Evolutionary conservation across 2,888 invertebrate genomes (phyloP).

Genomic region (Thumatha senex): DNA sequence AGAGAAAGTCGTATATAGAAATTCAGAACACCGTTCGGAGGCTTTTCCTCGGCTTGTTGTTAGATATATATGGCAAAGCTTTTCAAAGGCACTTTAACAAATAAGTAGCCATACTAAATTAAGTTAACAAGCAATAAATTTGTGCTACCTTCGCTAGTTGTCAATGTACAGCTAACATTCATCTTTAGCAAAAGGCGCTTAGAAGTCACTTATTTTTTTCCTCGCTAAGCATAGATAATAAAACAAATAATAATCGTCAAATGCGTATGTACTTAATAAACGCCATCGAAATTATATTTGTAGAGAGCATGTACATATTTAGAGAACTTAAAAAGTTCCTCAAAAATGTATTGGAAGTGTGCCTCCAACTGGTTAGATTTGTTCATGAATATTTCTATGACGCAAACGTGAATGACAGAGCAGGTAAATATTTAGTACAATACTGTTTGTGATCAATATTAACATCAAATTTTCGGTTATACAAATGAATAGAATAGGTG

Average conservation of each 20-base stretch:
- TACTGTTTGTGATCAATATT: no score
- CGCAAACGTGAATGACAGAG: no score
- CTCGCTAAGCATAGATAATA: background rate
- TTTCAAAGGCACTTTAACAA: slow-evolving; percentile 1
- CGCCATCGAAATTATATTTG: slow-evolving; percentile 40
- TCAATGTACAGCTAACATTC: background rate
- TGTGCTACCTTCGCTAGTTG: no score
- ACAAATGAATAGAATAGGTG: no score
- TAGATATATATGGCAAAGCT: background rate
- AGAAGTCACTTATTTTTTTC: background rate
- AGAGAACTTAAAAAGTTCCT: slow-evolving; percentile 13
- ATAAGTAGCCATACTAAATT: background rate
- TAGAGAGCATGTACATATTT: slow-evolving; percentile 30
- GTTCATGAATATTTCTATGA: slow-evolving; percentile 22
- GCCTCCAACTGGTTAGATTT: slow-evolving; percentile 2
- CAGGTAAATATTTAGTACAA: no score
- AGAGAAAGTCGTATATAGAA: no score
- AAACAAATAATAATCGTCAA: slow-evolving; percentile 22
- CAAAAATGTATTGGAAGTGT: slow-evolving; percentile 15
- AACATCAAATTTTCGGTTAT: no score
- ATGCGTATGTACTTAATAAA: slow-evolving; percentile 10
- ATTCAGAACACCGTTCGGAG: background rate
- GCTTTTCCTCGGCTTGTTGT: background rate
- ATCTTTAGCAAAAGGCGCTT: slow-evolving; percentile 9
- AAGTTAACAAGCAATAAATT: background rate